These are phyloP conservation scores for Ailuropoda melanoleuca DNA, from an alignment of 2,113 vertebrate genomes.

Conservation along the genomic window DNA sequence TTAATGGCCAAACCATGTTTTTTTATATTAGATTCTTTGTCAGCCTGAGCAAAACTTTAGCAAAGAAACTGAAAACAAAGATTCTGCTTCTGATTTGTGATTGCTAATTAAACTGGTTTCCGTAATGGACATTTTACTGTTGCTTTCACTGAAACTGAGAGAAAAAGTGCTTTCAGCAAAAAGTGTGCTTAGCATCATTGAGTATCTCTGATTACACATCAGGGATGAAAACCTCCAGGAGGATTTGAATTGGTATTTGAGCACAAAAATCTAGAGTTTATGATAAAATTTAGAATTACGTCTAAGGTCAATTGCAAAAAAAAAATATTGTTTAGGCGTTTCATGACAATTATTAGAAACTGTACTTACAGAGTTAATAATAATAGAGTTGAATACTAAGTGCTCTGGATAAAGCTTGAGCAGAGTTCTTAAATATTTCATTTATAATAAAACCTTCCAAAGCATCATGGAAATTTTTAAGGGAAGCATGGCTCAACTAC, in stretches of 20 bases:
- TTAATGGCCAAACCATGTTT: slow-evolving; percentile 23
- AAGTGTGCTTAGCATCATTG: not conserved
- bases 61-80: slow-evolving; percentile 58
- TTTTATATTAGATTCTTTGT: slow-evolving; percentile 31
- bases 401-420: slow-evolving; percentile 36
- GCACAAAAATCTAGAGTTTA: not conserved
- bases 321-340: not conserved
- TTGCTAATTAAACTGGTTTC: slow-evolving; percentile 47
- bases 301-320: not conserved
- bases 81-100: slow-evolving; percentile 14
- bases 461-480: not conserved
- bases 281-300: slow-evolving; percentile 21
- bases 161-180: not conserved
- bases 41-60: slow-evolving; percentile 9
- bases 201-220: not conserved
- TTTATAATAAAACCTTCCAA: slow-evolving; percentile 8
- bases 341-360: slow-evolving; percentile 21
- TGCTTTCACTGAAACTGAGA: slow-evolving; percentile 37
- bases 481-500: slow-evolving; percentile 11
- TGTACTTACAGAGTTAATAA: not conserved
- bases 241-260: not conserved
- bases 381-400: not conserved
- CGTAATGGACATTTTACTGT: not conserved
- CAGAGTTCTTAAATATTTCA: slow-evolving; percentile 43
- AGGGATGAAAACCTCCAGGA: slow-evolving; percentile 19